phyloP scores from a whole-genome alignment of 1,140 invertebrate genomes.

The Heterodera carotae region DNA sequence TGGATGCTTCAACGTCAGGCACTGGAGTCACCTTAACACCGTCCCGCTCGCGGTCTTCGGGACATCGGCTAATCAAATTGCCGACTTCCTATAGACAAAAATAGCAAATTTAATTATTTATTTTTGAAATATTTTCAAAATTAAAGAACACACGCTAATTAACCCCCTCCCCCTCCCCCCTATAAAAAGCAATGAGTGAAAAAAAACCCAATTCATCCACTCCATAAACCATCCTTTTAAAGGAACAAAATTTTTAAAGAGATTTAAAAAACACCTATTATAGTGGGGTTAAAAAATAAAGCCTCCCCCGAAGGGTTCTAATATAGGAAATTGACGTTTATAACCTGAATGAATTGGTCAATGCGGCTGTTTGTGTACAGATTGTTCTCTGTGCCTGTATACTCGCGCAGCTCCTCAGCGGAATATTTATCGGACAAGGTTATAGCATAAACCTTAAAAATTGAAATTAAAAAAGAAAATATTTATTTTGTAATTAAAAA shows the following conservation, averaged over 20 bases:
- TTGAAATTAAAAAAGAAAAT: conserved; percentile 23
- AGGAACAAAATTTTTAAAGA: too few species aligned
- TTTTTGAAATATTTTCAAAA: too few species aligned
- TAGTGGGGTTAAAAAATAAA: too few species aligned
- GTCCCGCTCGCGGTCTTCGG: background rate
- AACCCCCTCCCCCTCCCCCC: too few species aligned
- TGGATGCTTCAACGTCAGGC: conserved; percentile 41
- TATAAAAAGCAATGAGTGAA: too few species aligned
- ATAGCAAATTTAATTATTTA: background rate
- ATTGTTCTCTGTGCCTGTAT: conserved; percentile 42
- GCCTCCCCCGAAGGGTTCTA: too few species aligned
- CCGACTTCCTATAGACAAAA: conserved; percentile 34
- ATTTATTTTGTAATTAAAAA: background rate
- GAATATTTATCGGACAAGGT: conserved; percentile 50
- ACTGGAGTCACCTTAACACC: conserved; percentile 29
- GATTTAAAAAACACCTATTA: too few species aligned
- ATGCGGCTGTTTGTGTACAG: conserved; percentile 48
- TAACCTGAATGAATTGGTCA: conserved; percentile 46
- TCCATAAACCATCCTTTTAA: too few species aligned
- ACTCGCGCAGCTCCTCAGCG: conserved; percentile 51
- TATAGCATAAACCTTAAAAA: conserved; percentile 47
- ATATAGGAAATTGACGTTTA: too few species aligned
- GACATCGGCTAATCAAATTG: conserved; percentile 28
- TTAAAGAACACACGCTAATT: too few species aligned
- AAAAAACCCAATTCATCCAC: too few species aligned